Conservation (phyloP, 2,797 vertebrate genomes). For the Cossypha heuglini region DNA sequence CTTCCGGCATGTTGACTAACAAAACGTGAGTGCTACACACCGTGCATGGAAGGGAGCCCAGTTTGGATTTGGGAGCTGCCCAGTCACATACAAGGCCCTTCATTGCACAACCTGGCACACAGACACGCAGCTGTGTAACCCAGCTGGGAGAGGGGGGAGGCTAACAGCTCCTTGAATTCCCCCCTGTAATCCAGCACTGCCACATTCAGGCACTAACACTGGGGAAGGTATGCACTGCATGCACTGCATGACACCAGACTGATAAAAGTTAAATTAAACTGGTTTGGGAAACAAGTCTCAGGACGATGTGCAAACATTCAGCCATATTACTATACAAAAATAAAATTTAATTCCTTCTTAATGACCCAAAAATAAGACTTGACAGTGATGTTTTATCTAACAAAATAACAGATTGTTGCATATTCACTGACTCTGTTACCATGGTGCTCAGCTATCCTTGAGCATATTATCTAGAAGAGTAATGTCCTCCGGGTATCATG, state of each 20-base stretch:
- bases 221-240: neutral
- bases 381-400: constrained; percentile 14
- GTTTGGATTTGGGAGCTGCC: neutral
- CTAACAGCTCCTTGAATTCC: neutral
- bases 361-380: constrained; percentile 1
- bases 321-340: neutral
- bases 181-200: neutral
- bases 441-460: constrained; percentile 15
- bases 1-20: neutral
- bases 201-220: neutral
- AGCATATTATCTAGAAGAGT: neutral
- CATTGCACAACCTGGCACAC: neutral
- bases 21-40: neutral
- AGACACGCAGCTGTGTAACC: neutral
- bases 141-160: neutral
- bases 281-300: neutral
- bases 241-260: neutral
- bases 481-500: neutral
- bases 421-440: constrained; percentile 20
- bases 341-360: neutral
- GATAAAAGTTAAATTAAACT: neutral
- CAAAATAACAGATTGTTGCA: constrained; percentile 13
- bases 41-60: neutral
- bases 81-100: neutral
- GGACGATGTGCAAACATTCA: neutral